Evolutionary conservation across 2,113 vertebrate species (phyloP).

Genomic region (Vulpes ferrilata): DNA sequence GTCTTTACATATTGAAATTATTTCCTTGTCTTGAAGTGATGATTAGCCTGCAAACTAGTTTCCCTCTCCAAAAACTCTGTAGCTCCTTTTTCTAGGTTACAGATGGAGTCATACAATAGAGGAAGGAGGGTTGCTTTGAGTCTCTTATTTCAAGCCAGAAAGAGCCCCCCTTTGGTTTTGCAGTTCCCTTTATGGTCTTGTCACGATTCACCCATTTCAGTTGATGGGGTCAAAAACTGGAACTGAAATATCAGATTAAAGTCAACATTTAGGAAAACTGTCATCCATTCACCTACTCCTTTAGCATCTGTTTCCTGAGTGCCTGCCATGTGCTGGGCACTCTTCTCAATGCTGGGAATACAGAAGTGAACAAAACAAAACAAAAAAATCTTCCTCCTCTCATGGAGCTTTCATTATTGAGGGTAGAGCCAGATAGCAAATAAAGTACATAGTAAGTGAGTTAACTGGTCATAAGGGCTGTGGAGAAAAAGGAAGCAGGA

Average conservation of each 20-base stretch:
- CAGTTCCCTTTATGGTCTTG: neutral
- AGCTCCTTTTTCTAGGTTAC: neutral
- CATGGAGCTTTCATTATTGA: rapidly evolving
- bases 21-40: slow-evolving; percentile 62
- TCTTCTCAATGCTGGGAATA: neutral
- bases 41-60: neutral
- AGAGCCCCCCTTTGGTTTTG: neutral
- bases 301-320: neutral
- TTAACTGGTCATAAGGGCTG: neutral
- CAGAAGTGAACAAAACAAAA: neutral
- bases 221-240: neutral
- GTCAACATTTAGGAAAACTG: neutral
- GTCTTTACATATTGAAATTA: slow-evolving; percentile 33
- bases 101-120: neutral
- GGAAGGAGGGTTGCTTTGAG: neutral
- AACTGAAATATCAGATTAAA: neutral
- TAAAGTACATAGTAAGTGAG: rapidly evolving
- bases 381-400: too few relatives aligned
- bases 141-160: neutral
- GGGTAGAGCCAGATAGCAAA: neutral
- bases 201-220: neutral
- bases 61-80: neutral
- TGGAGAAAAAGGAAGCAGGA: rapidly evolving
- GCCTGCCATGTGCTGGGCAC: too few relatives aligned
- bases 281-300: neutral